Percentiles rank a stretch among this genome's conserved stretches.
Conservation (phyloP, 2,797 vertebrate genomes). For the Rhinella marina region DNA sequence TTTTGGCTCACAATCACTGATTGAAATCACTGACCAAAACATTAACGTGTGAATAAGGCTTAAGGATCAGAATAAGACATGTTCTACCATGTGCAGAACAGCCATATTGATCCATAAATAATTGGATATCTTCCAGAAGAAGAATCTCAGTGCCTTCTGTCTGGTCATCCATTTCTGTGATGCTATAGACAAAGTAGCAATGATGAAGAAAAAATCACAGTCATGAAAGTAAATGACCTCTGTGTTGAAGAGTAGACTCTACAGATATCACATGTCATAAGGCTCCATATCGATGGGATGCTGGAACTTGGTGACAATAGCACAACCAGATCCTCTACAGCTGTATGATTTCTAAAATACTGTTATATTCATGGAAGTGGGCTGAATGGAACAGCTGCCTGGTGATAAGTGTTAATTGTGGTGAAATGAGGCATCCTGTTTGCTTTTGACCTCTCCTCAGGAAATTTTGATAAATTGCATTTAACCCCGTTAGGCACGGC, state of each 20-base stretch:
- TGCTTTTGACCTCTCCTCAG: too few species aligned
- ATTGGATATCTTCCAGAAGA: too few species aligned
- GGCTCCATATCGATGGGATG: not conserved
- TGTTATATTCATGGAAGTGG: conserved; percentile 78
- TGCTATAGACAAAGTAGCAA: conserved; percentile 65
- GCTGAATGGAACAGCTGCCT: conserved; percentile 77
- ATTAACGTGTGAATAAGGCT: too few species aligned
- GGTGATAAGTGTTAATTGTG: conserved; percentile 97
- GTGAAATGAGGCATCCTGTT: conserved; percentile 81
- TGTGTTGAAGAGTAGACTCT: conserved; percentile 63
- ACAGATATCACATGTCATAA: not conserved
- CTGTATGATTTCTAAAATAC: conserved; percentile 83
- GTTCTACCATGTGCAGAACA: too few species aligned
- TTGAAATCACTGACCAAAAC: too few species aligned
- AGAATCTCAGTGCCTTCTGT: not conserved
- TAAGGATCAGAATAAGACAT: too few species aligned
- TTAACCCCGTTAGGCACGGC: too few species aligned
- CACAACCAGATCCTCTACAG: conserved; percentile 74
- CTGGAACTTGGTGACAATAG: conserved; percentile 74
- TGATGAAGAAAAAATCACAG: conserved; percentile 66
- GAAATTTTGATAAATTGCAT: too few species aligned
- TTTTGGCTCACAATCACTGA: too few species aligned
- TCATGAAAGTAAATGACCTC: conserved; percentile 69
- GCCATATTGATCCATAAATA: too few species aligned
- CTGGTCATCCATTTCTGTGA: not conserved